Evolutionary conservation across 2,797 vertebrate species (phyloP).

Genomic region (Sphenodon punctatus): DNA sequence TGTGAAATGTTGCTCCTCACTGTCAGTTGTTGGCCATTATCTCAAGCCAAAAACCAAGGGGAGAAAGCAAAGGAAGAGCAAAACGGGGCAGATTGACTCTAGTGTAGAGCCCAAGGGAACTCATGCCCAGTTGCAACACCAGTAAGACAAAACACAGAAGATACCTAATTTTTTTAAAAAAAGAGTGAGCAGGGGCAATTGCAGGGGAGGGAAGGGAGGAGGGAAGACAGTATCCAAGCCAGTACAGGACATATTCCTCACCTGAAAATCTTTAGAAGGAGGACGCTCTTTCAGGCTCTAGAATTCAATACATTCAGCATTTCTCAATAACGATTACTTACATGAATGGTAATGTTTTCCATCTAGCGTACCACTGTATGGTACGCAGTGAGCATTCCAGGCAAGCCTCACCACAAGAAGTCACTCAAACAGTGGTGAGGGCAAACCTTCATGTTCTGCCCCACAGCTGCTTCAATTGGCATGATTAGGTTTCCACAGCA

Average conservation of each 20-base stretch:
- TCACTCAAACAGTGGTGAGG: constrained; percentile 27
- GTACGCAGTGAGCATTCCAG: constrained; percentile 17
- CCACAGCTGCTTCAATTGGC: constrained; percentile 34
- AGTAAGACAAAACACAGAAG: constrained; percentile 45
- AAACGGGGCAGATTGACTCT: constrained; percentile 33
- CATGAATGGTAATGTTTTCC: constrained; percentile 62
- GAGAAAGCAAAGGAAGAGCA: constrained; percentile 45
- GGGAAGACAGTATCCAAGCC: not conserved
- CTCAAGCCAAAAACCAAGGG: constrained; percentile 49
- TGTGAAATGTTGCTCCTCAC: constrained; percentile 7
- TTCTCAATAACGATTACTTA: constrained; percentile 61
- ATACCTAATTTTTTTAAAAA: not conserved
- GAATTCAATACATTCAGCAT: constrained; percentile 14
- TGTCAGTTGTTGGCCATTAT: constrained; percentile 29
- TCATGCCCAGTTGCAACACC: constrained; percentile 37
- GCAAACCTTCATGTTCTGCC: constrained; percentile 2
- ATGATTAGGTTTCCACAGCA: constrained; percentile 31
- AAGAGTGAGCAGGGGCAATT: constrained; percentile 35
- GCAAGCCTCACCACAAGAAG: constrained; percentile 56
- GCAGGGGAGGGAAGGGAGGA: constrained; percentile 10
- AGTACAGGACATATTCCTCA: constrained; percentile 12
- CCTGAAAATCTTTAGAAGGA: constrained; percentile 21
- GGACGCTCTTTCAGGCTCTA: not conserved
- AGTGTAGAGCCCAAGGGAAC: constrained; percentile 50
- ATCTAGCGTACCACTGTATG: constrained; percentile 50